Evolutionary conservation across 2,888 invertebrate species (phyloP), one percentile per base, ranked within the genome.

Genomic region (Sphaerophoria taeniata): DNA sequence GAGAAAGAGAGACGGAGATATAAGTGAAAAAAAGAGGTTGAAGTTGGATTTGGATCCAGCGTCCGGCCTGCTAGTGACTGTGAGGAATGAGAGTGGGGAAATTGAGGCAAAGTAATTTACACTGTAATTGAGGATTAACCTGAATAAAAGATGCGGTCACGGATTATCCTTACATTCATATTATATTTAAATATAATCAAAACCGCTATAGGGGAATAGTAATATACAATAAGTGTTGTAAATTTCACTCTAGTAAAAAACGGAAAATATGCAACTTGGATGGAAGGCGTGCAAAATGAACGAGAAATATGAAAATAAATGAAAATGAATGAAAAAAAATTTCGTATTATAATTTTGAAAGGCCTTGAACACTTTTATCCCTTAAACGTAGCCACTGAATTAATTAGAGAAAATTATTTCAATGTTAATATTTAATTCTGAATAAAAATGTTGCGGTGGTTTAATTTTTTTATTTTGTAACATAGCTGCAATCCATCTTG

Each of bases 121-220:
- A 91, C 90, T 89, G 90, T 90, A 90, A 91, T 91, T 90, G 90
- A 89, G 89, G 89, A 91, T 91, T 91, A 91, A 90, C 91, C 90
- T 88, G 89, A 90, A 90, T 89, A 88, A 88, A 89, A 88, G 87
- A 88, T 83, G 78, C 73, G 73, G 82, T 83, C 77, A 78, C 61
- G 73, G 82, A 83, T 83, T 70, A 81, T 78, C n/a, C n/a, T n/a
- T n/a, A n/a, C n/a, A n/a, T n/a, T 69, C 47, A 56, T 43, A 43
- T 60, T 43, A 60, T 12, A 60, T 43, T 39, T 36, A 39, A 16
- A 60, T 39, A 60, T 60, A 3, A 24, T n/a, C n/a, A n/a, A n/a
- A 24, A 24, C 24, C 2, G 24, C 24, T 24, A 2, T 24, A 24
- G 2, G 24, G n/a, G n/a, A n/a, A n/a, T 24, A 24, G 24, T 2